Conservation (phyloP, 2,113 vertebrate genomes). For the Okapia johnstoni region DNA sequence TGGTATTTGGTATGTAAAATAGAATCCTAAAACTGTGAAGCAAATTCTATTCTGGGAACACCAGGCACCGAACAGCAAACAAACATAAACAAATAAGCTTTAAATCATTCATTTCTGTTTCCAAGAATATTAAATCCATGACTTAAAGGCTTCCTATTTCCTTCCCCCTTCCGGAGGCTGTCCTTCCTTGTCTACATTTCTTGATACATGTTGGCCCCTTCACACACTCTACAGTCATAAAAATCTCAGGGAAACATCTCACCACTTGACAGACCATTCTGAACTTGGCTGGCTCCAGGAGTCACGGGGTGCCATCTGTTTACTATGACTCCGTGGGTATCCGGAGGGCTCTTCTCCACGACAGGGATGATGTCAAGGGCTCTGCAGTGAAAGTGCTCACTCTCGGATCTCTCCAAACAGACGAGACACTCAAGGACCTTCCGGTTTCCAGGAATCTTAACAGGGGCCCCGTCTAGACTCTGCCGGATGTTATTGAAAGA, state of each 20-base stretch:
- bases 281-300: not conserved
- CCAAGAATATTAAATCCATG: slow-evolving; percentile 56
- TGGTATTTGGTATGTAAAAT: slow-evolving; percentile 42
- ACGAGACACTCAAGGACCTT: not conserved
- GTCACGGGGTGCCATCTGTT: not conserved
- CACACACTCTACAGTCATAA: slow-evolving; percentile 39
- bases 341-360: not conserved
- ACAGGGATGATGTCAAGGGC: not conserved
- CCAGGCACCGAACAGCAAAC: slow-evolving; percentile 48
- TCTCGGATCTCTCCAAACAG: not conserved
- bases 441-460: not conserved
- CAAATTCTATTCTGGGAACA: slow-evolving; percentile 50
- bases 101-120: slow-evolving; percentile 60
- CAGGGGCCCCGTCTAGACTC: not conserved
- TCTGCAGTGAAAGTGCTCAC: not conserved
- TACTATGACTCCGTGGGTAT: not conserved
- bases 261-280: slow-evolving; percentile 22
- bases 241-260: slow-evolving; percentile 46
- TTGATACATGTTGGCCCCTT: slow-evolving; percentile 37
- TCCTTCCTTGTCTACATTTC: slow-evolving; percentile 41
- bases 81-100: slow-evolving; percentile 60
- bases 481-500: not conserved
- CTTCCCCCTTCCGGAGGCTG: not conserved
- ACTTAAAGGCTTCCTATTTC: slow-evolving; percentile 13
- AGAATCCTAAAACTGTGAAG: slow-evolving; percentile 55